Evolutionary conservation across 2,888 invertebrate species (phyloP).

Genomic region (Cryptus armator): DNA sequence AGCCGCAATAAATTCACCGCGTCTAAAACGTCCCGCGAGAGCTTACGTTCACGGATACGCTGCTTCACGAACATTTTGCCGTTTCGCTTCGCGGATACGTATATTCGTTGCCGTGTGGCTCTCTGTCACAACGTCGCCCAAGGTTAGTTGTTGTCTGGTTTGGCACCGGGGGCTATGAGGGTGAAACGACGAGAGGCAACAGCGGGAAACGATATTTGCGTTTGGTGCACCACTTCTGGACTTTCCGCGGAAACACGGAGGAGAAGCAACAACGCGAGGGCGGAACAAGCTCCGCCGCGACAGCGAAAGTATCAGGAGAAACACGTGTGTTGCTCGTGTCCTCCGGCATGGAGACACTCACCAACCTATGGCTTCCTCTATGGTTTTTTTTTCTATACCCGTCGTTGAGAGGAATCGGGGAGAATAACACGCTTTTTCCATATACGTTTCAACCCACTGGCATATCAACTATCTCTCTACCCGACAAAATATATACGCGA

Average conservation of each 20-base stretch:
- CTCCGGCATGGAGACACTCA: slow-evolving; percentile 48
- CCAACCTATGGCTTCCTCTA: slow-evolving; percentile 27
- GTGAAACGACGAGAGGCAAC: slow-evolving; percentile 32
- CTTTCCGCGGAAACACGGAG: slow-evolving; percentile 5
- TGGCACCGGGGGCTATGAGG: slow-evolving; percentile 33
- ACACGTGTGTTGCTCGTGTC: slow-evolving; percentile 56
- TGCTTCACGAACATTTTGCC: slow-evolving; percentile 42
- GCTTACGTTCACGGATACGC: slow-evolving; percentile 44
- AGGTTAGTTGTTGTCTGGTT: slow-evolving; percentile 57
- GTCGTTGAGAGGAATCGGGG: slow-evolving; percentile 14
- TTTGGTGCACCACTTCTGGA: slow-evolving; percentile 21
- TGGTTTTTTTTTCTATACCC: slow-evolving; percentile 12
- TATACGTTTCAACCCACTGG: background rate
- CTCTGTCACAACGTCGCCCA: slow-evolving; percentile 35
- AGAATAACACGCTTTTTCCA: slow-evolving; percentile 39
- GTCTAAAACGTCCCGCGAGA: slow-evolving; percentile 50
- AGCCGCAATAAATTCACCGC: slow-evolving; percentile 55
- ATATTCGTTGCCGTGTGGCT: slow-evolving; percentile 8
- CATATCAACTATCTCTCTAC: background rate
- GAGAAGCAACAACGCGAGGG: slow-evolving; percentile 26
- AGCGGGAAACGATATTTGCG: slow-evolving; percentile 52
- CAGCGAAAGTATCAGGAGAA: slow-evolving; percentile 45
- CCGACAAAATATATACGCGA: background rate
- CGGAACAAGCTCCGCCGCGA: slow-evolving; percentile 25
- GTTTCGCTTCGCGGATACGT: slow-evolving; percentile 19